Evolutionary conservation across 2,797 vertebrate genomes (phyloP), one percentile per base, ranked within the genome.

Genomic region (Cottoperca gobio): DNA sequence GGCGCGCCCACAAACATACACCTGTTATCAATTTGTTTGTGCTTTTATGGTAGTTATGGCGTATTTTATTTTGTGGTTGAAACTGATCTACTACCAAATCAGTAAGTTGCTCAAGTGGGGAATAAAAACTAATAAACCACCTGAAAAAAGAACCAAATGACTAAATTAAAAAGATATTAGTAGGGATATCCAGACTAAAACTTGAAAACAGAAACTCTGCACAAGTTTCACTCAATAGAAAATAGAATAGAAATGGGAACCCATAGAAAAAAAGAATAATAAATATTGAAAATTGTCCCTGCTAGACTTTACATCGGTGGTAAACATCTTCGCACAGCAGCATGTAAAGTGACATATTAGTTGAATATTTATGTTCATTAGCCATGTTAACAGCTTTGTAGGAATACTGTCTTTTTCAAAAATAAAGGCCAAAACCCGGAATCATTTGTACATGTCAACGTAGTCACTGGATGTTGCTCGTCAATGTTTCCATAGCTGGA

Each of bases 1-100:
- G 46, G 21, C 61, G 57, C 26, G 9, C 23, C 35, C 83, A 43
- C 66, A 66, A 48, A 49, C 52, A 53, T 73, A 79, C 78, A 79
- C 58, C 76, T 76, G 76, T 12, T 77, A 63, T 79, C 70, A 63
- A 76, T 76, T 53, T 52, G 75, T 62, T 68, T 65, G 60, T 24
- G 8, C 10, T 60, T 4, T 14, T 48, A 2, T 35, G 13, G 53
- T 26, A 45, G 40, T 35, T 70, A 3, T 14, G 9, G 37, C 33
- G 39, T n/a, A 5, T 59, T 75, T 78, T 12, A 24, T 28, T 58
- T 37, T 58, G 61, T 23, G 53, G 6, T 26, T 54, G 8, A 57
- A 63, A 46, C 35, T 48, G 13, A 17, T 14, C 4, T 2, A 6
- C 31, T 19, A 2, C 21, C 10, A 68, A 68, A 76, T 46, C 19